These are phyloP conservation scores for Thereuonema tuberculata DNA, from an alignment of 1,140 invertebrate genomes.

Conservation along the genomic window DNA sequence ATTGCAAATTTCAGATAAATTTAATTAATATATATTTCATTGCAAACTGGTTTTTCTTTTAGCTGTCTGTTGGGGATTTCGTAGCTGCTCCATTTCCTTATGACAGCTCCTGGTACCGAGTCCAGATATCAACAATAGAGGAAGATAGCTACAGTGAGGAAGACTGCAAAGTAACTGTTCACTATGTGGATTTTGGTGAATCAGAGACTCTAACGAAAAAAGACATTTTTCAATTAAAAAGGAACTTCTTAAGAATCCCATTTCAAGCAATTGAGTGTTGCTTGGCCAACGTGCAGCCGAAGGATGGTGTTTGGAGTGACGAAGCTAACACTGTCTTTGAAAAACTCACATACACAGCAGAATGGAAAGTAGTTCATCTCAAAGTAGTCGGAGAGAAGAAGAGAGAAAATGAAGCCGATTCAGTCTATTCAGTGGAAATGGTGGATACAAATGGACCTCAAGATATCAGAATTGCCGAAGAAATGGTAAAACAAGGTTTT, in stretches of 20 bases:
- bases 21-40: too few species aligned
- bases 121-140: slow-evolving; percentile 36
- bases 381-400: slow-evolving; percentile 47
- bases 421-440: slow-evolving; percentile 25
- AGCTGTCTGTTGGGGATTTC: slow-evolving; percentile 51
- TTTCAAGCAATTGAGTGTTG: slow-evolving; percentile 67
- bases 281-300: slow-evolving; percentile 49
- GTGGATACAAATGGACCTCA: slow-evolving; percentile 25
- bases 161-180: slow-evolving; percentile 45
- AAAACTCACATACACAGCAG: slow-evolving; percentile 46
- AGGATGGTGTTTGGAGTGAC: slow-evolving; percentile 40
- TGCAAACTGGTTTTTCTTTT: too few species aligned
- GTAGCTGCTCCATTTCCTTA: slow-evolving; percentile 59
- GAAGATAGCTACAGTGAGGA: slow-evolving; percentile 38
- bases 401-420: slow-evolving; percentile 8
- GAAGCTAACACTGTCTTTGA: slow-evolving; percentile 54
- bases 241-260: slow-evolving; percentile 54
- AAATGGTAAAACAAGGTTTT: slow-evolving; percentile 24
- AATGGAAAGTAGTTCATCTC: slow-evolving; percentile 51
- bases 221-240: slow-evolving; percentile 49
- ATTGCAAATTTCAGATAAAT: too few species aligned
- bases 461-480: slow-evolving; percentile 24
- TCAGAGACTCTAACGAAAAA: slow-evolving; percentile 43
- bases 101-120: slow-evolving; percentile 61
- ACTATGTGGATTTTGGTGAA: slow-evolving; percentile 70